These are phyloP conservation scores for Anser cygnoides DNA, from an alignment of 2,113 vertebrate species.

Conservation along the genomic window DNA sequence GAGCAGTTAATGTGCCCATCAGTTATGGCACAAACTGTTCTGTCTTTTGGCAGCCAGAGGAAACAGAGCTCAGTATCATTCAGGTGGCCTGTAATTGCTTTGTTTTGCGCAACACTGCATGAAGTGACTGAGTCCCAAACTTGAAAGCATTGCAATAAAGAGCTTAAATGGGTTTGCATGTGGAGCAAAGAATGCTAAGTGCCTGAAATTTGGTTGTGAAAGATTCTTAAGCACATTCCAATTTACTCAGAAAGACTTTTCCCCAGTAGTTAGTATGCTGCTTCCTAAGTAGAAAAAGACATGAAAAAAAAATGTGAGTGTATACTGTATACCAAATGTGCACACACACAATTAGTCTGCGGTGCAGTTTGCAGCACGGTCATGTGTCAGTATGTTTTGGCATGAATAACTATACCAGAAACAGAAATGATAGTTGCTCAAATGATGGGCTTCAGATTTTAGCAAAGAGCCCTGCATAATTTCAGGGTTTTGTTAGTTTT, in stretches of 20 bases:
- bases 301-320: not conserved
- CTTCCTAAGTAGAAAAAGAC: not conserved
- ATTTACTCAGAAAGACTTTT: not conserved
- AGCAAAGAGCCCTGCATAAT: not conserved
- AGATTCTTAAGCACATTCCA: not conserved
- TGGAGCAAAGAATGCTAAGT: not conserved
- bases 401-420: not conserved
- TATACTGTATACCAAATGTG: not conserved
- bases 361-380: not conserved
- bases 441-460: not conserved
- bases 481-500: not conserved
- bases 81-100: not conserved
- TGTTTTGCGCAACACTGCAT: not conserved
- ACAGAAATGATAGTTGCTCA: not conserved
- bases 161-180: not conserved
- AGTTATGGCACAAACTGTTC: not conserved
- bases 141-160: not conserved
- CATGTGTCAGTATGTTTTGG: not conserved
- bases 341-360: not conserved
- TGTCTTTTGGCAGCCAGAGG: not conserved
- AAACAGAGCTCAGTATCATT: not conserved
- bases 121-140: not conserved
- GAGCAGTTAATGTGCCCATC: not conserved
- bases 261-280: not conserved
- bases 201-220: not conserved